These are phyloP conservation scores for Calyptomena viridis DNA, from an alignment of 2,113 vertebrate species.

Conservation along the genomic window DNA sequence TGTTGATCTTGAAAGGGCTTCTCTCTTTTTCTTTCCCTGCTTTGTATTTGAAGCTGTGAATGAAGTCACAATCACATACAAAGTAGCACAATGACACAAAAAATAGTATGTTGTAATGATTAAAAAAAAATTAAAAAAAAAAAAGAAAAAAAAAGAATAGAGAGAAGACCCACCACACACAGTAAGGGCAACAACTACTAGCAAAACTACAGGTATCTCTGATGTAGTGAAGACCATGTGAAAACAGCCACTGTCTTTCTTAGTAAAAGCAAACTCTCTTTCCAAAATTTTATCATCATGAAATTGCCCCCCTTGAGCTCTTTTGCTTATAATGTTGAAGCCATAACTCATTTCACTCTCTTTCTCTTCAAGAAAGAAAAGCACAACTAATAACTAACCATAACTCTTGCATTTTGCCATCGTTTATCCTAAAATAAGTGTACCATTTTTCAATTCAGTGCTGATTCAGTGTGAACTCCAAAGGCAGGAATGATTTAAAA, in stretches of 20 bases:
- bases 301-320: neutral
- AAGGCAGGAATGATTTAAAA: neutral
- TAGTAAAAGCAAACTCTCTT: neutral
- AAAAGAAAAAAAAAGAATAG: accelerated
- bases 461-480: neutral
- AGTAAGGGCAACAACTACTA: neutral
- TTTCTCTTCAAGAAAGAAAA: conserved; percentile 1
- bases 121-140: neutral
- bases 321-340: neutral
- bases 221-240: neutral
- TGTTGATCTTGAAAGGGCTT: neutral
- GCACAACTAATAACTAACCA: neutral
- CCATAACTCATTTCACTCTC: neutral
- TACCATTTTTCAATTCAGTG: neutral
- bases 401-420: neutral
- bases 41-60: neutral
- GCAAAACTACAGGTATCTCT: neutral
- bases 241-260: neutral
- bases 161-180: neutral
- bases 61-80: neutral
- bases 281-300: neutral
- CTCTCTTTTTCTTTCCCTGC: neutral
- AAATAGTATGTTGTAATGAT: neutral
- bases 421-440: neutral
- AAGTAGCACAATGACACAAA: neutral